These are phyloP conservation scores for Clarias laeviceps DNA, from an alignment of 2,797 vertebrate genomes.

Conservation along the genomic window DNA sequence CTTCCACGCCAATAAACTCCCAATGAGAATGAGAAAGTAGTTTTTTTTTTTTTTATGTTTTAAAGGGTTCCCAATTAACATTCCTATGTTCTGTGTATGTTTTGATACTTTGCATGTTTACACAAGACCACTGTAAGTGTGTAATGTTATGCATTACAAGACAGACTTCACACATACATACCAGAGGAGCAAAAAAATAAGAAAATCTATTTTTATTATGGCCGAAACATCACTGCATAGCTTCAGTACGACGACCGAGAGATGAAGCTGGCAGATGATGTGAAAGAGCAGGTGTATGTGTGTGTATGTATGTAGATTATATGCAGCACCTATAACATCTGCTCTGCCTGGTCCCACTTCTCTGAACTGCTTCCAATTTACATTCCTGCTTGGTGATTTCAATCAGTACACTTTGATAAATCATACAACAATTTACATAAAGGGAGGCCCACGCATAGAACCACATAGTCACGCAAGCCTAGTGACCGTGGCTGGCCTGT, in stretches of 20 bases:
- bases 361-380: slow-evolving; percentile 82
- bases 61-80: slow-evolving; percentile 1
- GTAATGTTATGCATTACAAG: slow-evolving; percentile 4
- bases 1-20: slow-evolving; percentile 6
- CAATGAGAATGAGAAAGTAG: neutral
- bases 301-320: slow-evolving; percentile 63
- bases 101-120: slow-evolving; percentile 28
- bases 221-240: neutral
- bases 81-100: slow-evolving; percentile 6
- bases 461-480: slow-evolving; percentile 61
- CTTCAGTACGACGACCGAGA: slow-evolving; percentile 14
- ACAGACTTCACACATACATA: slow-evolving; percentile 1
- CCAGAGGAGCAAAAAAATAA: slow-evolving; percentile 3
- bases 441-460: slow-evolving; percentile 47
- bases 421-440: slow-evolving; percentile 64
- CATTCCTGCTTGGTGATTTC: slow-evolving; percentile 75
- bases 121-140: neutral
- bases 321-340: slow-evolving; percentile 76
- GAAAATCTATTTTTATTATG: neutral
- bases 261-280: slow-evolving; percentile 18
- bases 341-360: slow-evolving; percentile 62
- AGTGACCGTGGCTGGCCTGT: slow-evolving; percentile 36
- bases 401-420: slow-evolving; percentile 71
- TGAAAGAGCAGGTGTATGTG: slow-evolving; percentile 43
- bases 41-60: neutral